Evolutionary conservation across 1,140 invertebrate genomes (phyloP), one percentile per base, ranked within the genome.

Genomic region (Andrena cerasifolii): DNA sequence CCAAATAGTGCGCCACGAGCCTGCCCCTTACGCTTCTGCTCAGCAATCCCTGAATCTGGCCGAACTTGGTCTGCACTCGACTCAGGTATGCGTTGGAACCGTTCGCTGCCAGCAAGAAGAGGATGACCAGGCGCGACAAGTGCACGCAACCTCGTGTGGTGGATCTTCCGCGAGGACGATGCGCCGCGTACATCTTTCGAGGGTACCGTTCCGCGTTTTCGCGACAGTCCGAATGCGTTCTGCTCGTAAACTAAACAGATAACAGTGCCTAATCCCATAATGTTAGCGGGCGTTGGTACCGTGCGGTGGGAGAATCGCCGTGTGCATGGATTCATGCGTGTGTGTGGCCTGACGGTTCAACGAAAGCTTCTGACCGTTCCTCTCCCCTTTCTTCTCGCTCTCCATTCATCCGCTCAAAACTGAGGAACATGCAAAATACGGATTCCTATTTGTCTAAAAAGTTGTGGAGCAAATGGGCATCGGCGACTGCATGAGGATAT

Each of bases 11-110:
- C 0, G 85, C 87, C 10, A 90, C 47, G 0, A 81, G 62, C 36
- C 53, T 10, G 10, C 80, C 72, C 14, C 66, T 72, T 0, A 43
- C 7, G 0, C 84, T 90, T 24, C 59, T 70, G 0, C 72, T 65
- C 90, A 87, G 90, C 45, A 87, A 79, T 2, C 92, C 92, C 3
- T 65, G 54, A 2, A 92, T 6, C 0, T 6, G 8, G 0, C 91
- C 91, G 47, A 89, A 92, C 47, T 71, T 78, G 1, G 89, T 91
- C 0, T 61, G 7, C 10, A 88, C 8, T 82, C 12, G 3, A 72
- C 85, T 1, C 2, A 0, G 3, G 0, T 2, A n/a, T 16, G 21
- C 45, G 0, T 47, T 14, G 0, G 26, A 18, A 12, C 5, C 33
- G 1, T 2, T 4, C 14, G 0, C 51, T 0, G 16, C 6, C 2